A percentile compares a stretch with the other conserved stretches of the same genome.
phyloP scores from a whole-genome alignment of 2,113 vertebrate genomes.

The Ginglymostoma cirratum region DNA sequence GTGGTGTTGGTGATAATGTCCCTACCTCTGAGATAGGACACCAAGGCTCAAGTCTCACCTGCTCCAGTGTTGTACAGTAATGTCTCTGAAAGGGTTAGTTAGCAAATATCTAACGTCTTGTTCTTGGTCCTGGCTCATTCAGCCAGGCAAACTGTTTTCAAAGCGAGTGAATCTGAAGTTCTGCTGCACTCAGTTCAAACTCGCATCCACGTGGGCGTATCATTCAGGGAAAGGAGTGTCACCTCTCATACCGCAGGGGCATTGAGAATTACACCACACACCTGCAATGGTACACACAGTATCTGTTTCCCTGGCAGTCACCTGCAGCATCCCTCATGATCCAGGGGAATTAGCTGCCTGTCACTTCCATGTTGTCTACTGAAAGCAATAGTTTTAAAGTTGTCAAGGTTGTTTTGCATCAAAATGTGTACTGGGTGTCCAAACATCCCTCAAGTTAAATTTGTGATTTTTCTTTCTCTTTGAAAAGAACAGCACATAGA shows the following conservation, averaged over 20 bases:
- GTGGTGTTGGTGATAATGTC: too few species aligned
- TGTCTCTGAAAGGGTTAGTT: too few species aligned
- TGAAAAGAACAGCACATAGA: neutral
- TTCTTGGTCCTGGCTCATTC: neutral
- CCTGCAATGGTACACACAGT: neutral
- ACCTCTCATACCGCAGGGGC: neutral
- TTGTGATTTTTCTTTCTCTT: neutral
- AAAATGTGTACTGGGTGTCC: neutral
- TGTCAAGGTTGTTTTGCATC: neutral
- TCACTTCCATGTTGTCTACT: neutral
- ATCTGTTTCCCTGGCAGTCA: neutral
- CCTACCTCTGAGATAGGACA: too few species aligned
- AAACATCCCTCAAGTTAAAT: neutral
- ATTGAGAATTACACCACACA: neutral
- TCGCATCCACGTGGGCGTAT: neutral
- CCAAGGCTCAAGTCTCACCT: too few species aligned
- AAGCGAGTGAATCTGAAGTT: neutral
- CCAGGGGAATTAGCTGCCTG: neutral
- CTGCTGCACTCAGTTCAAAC: neutral
- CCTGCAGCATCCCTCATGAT: neutral
- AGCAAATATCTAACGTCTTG: too few species aligned
- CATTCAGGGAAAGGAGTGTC: neutral
- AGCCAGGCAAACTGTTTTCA: neutral
- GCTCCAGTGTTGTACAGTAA: too few species aligned
- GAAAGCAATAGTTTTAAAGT: neutral